These are phyloP conservation scores for Amphimedon queenslandica DNA, from an alignment of 37 sponge, comb jelly and placozoan genomes.

Conservation along the genomic window DNA sequence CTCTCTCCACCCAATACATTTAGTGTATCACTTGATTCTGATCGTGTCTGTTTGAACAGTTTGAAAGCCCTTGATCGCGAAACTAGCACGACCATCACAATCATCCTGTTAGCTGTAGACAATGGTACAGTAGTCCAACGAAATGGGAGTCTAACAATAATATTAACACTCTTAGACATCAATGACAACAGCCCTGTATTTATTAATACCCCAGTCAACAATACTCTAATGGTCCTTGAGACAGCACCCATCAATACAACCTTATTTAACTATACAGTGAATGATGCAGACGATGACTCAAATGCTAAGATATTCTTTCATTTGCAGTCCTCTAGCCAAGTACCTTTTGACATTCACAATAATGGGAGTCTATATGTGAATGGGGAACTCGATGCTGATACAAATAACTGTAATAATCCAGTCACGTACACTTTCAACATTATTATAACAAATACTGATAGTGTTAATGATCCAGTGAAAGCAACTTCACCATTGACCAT, in stretches of 20 bases:
- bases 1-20: not conserved
- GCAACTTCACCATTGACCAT: not conserved
- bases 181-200: constrained; percentile 28
- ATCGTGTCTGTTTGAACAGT: constrained; percentile 6
- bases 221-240: constrained; percentile 3
- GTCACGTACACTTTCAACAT: not conserved
- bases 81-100: not conserved
- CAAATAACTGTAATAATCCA: not conserved
- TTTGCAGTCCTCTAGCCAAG: not conserved
- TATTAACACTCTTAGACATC: not conserved
- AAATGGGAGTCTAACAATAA: not conserved
- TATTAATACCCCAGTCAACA: not conserved
- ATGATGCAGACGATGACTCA: constrained; percentile 1
- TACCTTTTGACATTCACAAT: not conserved
- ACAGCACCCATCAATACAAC: not conserved
- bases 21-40: not conserved
- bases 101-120: constrained; percentile 18
- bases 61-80: constrained; percentile 1
- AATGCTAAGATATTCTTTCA: not conserved
- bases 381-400: not conserved
- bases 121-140: not conserved
- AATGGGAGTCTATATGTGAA: constrained; percentile 6
- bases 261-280: constrained; percentile 4
- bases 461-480: not conserved
- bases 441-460: not conserved